Evolutionary conservation across 2,797 vertebrate species (phyloP), one percentile per base, ranked within the genome.

Genomic region (Malurus leucopterus): DNA sequence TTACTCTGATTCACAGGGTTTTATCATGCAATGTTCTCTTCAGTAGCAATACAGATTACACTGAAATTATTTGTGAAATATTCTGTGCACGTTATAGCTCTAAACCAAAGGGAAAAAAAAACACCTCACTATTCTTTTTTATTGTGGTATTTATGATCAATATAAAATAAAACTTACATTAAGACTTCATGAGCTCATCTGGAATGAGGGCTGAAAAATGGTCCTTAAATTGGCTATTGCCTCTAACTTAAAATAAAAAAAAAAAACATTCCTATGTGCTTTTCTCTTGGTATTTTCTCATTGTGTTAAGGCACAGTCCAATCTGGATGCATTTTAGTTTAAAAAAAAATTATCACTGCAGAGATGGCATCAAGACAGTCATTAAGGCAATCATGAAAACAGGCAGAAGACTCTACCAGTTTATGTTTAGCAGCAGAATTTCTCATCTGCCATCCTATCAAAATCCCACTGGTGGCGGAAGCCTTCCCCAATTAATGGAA

Each of bases 401-500:
- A 4, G 1, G 17, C 38, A 49, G 24, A 30, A 43, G 8, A 40
- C 16, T 32, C n/a, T 14, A 14, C 19, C 2, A 1, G 6, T 64
- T 71, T 23, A 19, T 24, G 21, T 36, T 68, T 29, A 19, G 11
- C n/a, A 41, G 21, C 12, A 34, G 26, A 7, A 54, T 38, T 90
- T 80, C 47, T 87, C 23, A 8, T 53, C 23, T 3, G 2, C 22
- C 18, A 27, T 24, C 40, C 32, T 38, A 49, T 7, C 8, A 0
- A 86, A 62, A 84, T 70, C 36, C n/a, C 49, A 5, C 4, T 23
- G 34, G 55, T 57, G 0, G 3, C 70, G 13, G 15, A 57, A 64
- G 2, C 40, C 24, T 55, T 46, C 36, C 40, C 57, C 0, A 0
- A 11, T 24, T 27, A 9, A n/a, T 23, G 21, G 19, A 44, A 9